Evolutionary conservation across 2,113 vertebrate species (phyloP).

Genomic region (Raja brachyura): DNA sequence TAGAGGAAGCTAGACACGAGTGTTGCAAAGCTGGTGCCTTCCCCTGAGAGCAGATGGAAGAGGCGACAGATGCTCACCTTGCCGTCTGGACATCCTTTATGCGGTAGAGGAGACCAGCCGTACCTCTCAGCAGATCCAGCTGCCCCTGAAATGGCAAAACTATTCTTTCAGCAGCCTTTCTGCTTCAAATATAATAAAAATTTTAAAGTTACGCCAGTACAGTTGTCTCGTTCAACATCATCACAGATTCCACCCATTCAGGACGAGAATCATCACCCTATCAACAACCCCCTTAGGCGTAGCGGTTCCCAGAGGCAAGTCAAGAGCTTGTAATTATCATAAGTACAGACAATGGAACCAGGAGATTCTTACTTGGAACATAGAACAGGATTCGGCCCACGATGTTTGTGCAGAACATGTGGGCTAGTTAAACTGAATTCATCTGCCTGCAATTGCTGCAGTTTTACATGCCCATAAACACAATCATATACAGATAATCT

Average conservation of each 20-base stretch:
- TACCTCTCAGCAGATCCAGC: conserved; percentile 87
- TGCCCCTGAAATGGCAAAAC: conserved; percentile 67
- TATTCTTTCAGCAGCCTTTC: not conserved
- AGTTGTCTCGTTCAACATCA: not conserved
- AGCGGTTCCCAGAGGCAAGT: too few species aligned
- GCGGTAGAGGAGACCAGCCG: conserved; percentile 82
- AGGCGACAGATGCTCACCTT: conserved; percentile 57
- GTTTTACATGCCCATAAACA: too few species aligned
- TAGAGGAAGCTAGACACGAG: not conserved
- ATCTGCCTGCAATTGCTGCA: too few species aligned
- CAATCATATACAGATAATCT: too few species aligned
- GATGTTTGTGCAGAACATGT: too few species aligned
- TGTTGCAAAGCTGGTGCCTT: not conserved
- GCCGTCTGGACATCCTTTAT: conserved; percentile 81
- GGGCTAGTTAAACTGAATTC: too few species aligned
- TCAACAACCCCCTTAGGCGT: too few species aligned
- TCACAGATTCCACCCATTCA: not conserved
- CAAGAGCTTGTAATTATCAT: too few species aligned
- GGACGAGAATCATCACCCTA: too few species aligned
- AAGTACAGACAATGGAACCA: too few species aligned
- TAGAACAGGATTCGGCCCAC: too few species aligned
- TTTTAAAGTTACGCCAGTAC: not conserved
- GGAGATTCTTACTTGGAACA: too few species aligned
- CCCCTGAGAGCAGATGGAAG: not conserved
- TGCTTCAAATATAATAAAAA: not conserved